phyloP scores from a whole-genome alignment of 2,113 vertebrate species.

The Odobenus rosmarus region DNA sequence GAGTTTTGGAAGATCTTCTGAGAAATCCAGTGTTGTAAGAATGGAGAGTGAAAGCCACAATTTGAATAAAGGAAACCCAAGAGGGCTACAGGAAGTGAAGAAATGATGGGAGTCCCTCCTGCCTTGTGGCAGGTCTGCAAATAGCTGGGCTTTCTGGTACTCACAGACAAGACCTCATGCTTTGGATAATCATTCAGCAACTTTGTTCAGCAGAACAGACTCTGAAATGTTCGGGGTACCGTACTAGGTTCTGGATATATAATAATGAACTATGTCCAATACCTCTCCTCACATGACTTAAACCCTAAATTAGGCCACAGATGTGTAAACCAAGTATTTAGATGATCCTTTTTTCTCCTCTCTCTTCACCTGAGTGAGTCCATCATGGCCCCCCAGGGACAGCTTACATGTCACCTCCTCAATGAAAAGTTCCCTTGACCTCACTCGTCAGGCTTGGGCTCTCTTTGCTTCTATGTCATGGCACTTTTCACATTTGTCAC shows the following conservation, averaged over 20 bases:
- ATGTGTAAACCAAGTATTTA: background rate
- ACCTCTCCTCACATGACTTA: background rate
- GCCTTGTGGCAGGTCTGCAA: background rate
- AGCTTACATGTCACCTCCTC: background rate
- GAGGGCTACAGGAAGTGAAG: slow-evolving; percentile 74
- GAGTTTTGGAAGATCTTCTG: slow-evolving; percentile 70
- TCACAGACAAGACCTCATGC: background rate
- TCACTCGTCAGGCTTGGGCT: background rate
- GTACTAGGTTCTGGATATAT: background rate
- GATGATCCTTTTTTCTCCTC: background rate
- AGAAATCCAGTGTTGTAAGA: slow-evolving; percentile 69
- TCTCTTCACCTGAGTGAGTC: background rate
- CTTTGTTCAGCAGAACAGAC: background rate
- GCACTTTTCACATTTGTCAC: background rate
- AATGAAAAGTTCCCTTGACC: background rate
- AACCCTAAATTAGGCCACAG: background rate
- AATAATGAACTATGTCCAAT: background rate
- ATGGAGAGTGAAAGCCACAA: slow-evolving; percentile 62
- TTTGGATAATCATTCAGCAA: background rate
- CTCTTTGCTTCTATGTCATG: background rate
- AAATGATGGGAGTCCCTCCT: slow-evolving; percentile 65
- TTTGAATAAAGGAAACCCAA: slow-evolving; percentile 73
- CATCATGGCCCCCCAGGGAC: background rate
- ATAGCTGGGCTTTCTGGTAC: background rate
- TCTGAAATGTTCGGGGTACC: background rate